Conservation (phyloP, 2,888 invertebrate species). For the Conomelus anceps region DNA sequence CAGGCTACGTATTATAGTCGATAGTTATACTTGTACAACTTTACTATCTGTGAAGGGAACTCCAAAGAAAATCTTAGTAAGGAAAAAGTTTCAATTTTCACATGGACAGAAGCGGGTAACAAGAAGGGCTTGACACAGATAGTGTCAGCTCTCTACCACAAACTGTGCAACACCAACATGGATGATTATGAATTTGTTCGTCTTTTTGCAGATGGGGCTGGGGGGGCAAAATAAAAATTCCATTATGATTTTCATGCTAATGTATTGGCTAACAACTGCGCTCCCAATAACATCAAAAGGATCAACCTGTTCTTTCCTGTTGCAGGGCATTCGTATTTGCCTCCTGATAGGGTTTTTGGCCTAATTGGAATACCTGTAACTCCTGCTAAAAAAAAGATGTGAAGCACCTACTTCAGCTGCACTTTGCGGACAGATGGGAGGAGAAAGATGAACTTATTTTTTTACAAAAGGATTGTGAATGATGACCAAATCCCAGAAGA, state of each 20-base stretch:
- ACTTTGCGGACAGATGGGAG: not conserved
- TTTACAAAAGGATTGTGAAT: not conserved
- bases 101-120: not conserved
- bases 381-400: not conserved
- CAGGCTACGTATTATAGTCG: not conserved
- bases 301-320: not conserved
- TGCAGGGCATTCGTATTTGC: not conserved
- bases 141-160: not conserved
- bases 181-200: not conserved
- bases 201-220: not conserved
- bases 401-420: not conserved
- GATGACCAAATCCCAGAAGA: conserved; percentile 1
- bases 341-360: not conserved
- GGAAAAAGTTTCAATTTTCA: not conserved
- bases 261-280: not conserved
- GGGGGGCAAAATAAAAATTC: not conserved
- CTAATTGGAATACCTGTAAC: conserved; percentile 1
- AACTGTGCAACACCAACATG: not conserved
- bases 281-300: not conserved
- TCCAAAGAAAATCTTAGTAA: not conserved
- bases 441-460: not conserved
- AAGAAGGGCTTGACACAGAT: not conserved
- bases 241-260: not conserved
- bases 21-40: not conserved
- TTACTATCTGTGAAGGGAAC: not conserved